Evolutionary conservation across 2,797 vertebrate species (phyloP).

Genomic region (Zonotrichia albicollis): DNA sequence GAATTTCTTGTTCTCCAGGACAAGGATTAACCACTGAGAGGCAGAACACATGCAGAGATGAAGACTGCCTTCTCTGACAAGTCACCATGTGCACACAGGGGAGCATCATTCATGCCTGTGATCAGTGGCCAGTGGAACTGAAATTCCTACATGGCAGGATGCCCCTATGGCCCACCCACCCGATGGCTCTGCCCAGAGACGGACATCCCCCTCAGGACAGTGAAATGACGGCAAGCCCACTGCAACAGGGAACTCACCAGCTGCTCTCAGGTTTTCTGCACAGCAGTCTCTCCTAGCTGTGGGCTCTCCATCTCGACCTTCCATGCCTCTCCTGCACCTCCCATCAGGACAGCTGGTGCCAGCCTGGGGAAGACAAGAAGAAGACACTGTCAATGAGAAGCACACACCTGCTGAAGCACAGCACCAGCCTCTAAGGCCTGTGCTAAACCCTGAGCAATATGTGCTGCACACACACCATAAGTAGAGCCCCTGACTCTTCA

Average conservation of each 20-base stretch:
- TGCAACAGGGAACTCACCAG: not conserved
- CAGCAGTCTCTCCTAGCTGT: not conserved
- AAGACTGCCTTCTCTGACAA: not conserved
- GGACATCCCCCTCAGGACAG: not conserved
- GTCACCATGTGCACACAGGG: fast-evolving
- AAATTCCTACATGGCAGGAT: fast-evolving
- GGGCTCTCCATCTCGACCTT: fast-evolving
- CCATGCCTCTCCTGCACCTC: not conserved
- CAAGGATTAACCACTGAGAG: not conserved
- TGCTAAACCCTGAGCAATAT: not conserved
- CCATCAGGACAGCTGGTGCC: not conserved
- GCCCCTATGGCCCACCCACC: fast-evolving
- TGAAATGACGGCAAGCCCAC: not conserved
- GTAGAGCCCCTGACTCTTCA: not conserved
- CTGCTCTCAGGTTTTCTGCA: not conserved
- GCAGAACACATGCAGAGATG: not conserved
- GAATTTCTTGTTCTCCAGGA: not conserved
- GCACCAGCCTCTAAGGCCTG: not conserved
- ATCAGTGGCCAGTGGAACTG: not conserved
- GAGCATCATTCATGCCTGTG: not conserved
- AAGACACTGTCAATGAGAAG: not conserved
- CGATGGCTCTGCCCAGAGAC: not conserved
- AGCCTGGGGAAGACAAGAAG: not conserved
- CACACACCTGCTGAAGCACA: not conserved
- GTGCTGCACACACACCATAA: fast-evolving